Conservation (phyloP, 1,140 invertebrate genomes). For the Sycobia sp. region DNA sequence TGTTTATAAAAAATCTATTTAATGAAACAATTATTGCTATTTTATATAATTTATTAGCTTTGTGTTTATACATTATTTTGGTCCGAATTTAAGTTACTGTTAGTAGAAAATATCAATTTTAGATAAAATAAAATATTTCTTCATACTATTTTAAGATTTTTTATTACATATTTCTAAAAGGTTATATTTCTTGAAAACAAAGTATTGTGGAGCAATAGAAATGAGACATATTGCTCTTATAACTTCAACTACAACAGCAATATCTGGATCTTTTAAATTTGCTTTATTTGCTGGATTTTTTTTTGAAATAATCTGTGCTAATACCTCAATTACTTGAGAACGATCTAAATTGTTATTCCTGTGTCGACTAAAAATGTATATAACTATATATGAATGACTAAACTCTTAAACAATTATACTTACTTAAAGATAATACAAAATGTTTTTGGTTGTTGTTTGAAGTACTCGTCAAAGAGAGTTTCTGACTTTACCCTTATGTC, state of each 20-base stretch:
- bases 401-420: slow-evolving; percentile 33
- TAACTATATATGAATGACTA: neutral
- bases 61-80: too few relatives aligned
- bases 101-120: neutral
- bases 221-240: slow-evolving; percentile 72
- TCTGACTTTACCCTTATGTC: slow-evolving; percentile 74
- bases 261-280: slow-evolving; percentile 75
- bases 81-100: neutral
- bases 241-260: slow-evolving; percentile 80
- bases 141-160: slow-evolving; percentile 32
- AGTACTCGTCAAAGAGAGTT: slow-evolving; percentile 74
- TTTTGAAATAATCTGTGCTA: slow-evolving; percentile 71
- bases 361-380: slow-evolving; percentile 63
- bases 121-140: neutral
- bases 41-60: too few relatives aligned
- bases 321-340: slow-evolving; percentile 71
- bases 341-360: slow-evolving; percentile 77
- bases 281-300: slow-evolving; percentile 76
- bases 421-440: slow-evolving; percentile 81
- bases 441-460: slow-evolving; percentile 72
- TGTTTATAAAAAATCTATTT: too few relatives aligned
- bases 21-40: too few relatives aligned
- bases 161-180: slow-evolving; percentile 61
- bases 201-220: slow-evolving; percentile 70
- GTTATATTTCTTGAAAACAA: slow-evolving; percentile 74